phyloP scores from a whole-genome alignment of 2,113 vertebrate species.

The Myotis lucifugus region DNA sequence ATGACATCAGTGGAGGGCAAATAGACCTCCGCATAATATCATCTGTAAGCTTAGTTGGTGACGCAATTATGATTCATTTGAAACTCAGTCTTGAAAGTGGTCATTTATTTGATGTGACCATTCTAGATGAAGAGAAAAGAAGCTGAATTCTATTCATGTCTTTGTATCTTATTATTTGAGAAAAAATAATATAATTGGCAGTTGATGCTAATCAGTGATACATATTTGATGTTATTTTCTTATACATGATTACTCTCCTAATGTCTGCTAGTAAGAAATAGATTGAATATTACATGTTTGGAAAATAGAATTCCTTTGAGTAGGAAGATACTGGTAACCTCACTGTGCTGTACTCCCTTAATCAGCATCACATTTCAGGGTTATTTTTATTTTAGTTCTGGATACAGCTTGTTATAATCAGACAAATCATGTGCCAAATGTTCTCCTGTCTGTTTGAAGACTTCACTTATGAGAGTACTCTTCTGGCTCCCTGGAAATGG shows the following conservation, averaged over 20 bases:
- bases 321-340: background rate
- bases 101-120: background rate
- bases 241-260: background rate
- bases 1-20: background rate
- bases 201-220: background rate
- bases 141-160: background rate
- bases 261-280: background rate
- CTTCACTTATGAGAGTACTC: background rate
- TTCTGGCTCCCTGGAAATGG: background rate
- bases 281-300: background rate
- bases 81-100: background rate
- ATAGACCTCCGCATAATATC: background rate
- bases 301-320: background rate
- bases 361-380: background rate
- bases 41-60: background rate
- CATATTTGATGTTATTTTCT: background rate
- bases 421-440: background rate
- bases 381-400: slow-evolving; percentile 32
- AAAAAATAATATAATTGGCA: background rate
- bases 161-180: background rate
- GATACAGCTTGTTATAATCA: background rate
- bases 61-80: background rate
- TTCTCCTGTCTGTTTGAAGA: background rate
- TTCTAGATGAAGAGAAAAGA: background rate
- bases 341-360: background rate